These are phyloP conservation scores for Sinocyclocheilus maitianheensis DNA, from an alignment of 2,113 vertebrate species.

Conservation along the genomic window DNA sequence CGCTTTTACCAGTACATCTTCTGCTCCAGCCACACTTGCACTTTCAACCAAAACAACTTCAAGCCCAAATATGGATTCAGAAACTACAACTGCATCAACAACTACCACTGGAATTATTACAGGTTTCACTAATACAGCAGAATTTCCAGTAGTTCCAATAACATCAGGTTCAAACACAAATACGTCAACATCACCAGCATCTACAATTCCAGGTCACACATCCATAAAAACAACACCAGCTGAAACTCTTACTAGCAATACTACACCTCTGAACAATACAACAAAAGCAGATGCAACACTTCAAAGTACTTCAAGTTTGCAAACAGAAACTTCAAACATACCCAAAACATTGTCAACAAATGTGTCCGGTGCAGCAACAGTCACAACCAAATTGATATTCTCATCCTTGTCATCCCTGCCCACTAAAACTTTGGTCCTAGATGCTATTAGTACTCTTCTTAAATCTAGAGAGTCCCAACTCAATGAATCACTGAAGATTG, in stretches of 20 bases:
- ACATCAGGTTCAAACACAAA: background rate
- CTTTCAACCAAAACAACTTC: background rate
- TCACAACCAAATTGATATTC: constrained; percentile 1
- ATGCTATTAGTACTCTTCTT: background rate
- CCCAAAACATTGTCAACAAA: background rate
- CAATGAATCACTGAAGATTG: background rate
- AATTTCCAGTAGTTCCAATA: background rate
- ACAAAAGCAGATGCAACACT: background rate
- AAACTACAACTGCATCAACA: background rate
- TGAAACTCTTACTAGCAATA: background rate
- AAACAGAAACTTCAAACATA: background rate
- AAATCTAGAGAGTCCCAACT: background rate
- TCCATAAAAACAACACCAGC: background rate
- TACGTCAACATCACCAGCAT: background rate
- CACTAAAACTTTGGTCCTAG: background rate
- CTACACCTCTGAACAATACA: background rate
- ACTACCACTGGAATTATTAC: background rate
- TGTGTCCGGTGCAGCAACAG: background rate
- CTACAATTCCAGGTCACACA: background rate
- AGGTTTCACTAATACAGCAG: background rate
- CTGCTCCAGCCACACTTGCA: background rate
- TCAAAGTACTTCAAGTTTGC: background rate
- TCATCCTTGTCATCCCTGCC: background rate
- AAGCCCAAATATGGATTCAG: background rate
- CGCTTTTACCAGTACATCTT: background rate